These are phyloP conservation scores for Rotaria macrura DNA, from an alignment of 2,888 invertebrate genomes.

Conservation along the genomic window DNA sequence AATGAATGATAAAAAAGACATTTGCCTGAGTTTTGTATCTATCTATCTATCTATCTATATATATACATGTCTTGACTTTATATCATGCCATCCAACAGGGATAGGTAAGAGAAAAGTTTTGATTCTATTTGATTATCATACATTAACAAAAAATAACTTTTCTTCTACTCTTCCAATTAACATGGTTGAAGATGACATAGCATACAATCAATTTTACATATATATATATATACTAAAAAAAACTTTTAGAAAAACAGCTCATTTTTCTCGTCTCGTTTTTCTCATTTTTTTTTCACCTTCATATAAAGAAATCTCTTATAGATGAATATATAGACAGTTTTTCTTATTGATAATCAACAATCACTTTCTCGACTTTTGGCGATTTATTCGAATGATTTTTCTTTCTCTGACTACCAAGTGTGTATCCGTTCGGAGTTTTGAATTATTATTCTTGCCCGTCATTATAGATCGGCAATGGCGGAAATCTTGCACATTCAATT, in stretches of 20 bases:
- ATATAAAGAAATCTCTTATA: not conserved
- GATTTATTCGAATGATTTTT: not conserved
- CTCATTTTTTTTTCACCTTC: too few relatives aligned
- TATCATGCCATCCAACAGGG: not conserved
- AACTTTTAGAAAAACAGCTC: not conserved
- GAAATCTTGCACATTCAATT: constrained; percentile 22
- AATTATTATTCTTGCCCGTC: not conserved
- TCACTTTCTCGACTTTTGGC: not conserved
- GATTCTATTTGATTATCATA: not conserved
- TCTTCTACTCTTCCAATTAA: not conserved
- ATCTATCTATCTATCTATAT: too few relatives aligned
- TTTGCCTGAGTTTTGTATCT: not conserved
- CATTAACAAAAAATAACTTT: not conserved
- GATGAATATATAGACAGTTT: not conserved
- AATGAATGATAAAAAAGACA: not conserved
- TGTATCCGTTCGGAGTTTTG: not conserved
- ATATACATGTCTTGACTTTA: not conserved
- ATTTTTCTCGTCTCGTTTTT: not conserved
- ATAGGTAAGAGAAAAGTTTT: not conserved
- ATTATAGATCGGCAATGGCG: not conserved
- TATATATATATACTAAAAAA: too few relatives aligned
- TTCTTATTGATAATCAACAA: constrained; percentile 7
- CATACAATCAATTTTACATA: not conserved
- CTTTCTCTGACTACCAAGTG: not conserved
- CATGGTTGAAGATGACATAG: not conserved